Conservation (phyloP, 2,113 vertebrate species). For the Malaclemys terrapin region DNA sequence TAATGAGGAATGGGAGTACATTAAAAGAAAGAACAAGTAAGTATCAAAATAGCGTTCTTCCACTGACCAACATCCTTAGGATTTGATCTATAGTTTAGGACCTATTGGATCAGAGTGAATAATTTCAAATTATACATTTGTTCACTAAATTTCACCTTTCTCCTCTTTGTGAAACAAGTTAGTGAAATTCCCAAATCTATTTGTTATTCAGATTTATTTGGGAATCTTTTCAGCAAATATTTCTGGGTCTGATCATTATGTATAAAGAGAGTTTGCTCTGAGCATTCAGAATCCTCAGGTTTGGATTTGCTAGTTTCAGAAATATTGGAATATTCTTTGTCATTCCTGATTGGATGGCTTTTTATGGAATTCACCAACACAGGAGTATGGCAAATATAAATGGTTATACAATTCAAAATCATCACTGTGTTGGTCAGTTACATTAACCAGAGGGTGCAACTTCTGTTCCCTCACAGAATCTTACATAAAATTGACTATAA, state of each 20-base stretch:
- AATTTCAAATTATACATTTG: not conserved
- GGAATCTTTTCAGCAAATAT: not conserved
- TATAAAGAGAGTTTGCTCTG: not conserved
- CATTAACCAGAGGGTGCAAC: not conserved
- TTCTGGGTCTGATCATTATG: not conserved
- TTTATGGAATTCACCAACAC: not conserved
- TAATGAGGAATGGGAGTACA: not conserved
- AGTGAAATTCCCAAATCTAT: not conserved
- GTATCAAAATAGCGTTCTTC: not conserved
- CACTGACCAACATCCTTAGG: not conserved
- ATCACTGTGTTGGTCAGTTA: too few relatives aligned
- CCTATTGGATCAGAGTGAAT: not conserved
- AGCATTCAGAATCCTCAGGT: not conserved
- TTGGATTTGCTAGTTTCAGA: not conserved
- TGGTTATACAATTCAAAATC: not conserved
- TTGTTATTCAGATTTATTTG: not conserved
- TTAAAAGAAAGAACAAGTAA: not conserved
- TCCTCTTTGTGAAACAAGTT: not conserved
- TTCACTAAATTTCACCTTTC: not conserved
- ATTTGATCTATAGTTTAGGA: not conserved
- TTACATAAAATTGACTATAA: not conserved
- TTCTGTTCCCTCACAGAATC: not conserved
- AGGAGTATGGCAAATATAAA: too few relatives aligned
- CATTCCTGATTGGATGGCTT: not conserved
- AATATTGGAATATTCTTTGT: not conserved